Percentiles rank a stretch among this genome's conserved stretches.
Conservation (phyloP, 2,888 invertebrate species). For the Xylophagus ater region DNA sequence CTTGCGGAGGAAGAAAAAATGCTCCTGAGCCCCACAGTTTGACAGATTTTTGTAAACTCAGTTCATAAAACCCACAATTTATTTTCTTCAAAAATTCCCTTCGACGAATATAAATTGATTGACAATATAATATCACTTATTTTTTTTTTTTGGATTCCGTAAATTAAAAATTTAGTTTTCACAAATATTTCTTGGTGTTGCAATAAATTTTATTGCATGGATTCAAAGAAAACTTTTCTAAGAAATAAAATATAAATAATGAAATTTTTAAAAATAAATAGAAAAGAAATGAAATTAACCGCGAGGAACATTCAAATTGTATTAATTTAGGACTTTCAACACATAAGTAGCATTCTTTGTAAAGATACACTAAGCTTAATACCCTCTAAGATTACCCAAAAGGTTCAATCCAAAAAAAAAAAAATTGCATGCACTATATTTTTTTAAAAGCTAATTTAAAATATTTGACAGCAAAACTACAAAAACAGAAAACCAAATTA, state of each 20-base stretch:
- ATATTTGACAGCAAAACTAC: too few relatives aligned
- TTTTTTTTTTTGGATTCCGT: background rate
- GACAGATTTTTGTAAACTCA: constrained; percentile 51
- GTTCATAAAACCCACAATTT: constrained; percentile 8
- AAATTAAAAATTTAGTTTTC: background rate
- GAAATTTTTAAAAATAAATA: too few relatives aligned
- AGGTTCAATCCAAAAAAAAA: too few relatives aligned
- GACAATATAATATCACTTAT: background rate
- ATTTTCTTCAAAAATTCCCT: background rate
- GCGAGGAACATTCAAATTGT: too few relatives aligned
- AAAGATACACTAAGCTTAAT: too few relatives aligned
- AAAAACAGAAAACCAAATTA: too few relatives aligned
- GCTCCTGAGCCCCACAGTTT: constrained; percentile 96
- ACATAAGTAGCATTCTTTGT: too few relatives aligned
- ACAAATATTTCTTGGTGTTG: background rate
- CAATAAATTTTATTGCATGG: background rate
- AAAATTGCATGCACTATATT: too few relatives aligned
- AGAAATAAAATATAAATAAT: background rate
- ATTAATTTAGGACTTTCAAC: too few relatives aligned
- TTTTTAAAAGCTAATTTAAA: too few relatives aligned
- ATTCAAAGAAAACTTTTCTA: background rate
- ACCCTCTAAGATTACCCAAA: too few relatives aligned
- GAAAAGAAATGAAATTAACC: too few relatives aligned
- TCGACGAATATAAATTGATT: background rate
- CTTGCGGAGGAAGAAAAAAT: constrained; percentile 92